These are phyloP conservation scores for Anseranas semipalmata DNA, from an alignment of 2,113 vertebrate species.

Conservation along the genomic window DNA sequence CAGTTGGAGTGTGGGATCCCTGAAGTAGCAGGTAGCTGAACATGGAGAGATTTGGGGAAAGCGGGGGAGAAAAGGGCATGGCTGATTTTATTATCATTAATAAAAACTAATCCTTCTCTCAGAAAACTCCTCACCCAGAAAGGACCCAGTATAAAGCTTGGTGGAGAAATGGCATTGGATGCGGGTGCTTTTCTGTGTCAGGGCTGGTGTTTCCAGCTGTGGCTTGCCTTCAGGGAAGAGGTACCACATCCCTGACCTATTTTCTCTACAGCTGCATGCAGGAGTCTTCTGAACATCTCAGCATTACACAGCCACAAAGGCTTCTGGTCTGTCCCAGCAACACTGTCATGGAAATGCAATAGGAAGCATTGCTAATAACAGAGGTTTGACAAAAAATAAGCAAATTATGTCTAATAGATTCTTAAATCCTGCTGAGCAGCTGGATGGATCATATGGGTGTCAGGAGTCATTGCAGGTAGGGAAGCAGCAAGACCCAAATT, in stretches of 20 bases:
- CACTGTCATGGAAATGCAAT: background rate
- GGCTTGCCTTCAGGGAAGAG: background rate
- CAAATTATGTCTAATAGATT: background rate
- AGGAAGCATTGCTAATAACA: background rate
- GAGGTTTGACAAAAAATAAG: background rate
- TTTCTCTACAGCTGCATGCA: background rate
- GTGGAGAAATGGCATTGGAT: background rate
- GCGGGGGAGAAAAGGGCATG: constrained; percentile 8
- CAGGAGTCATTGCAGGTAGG: background rate
- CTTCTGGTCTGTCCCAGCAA: background rate
- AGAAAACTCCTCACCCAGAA: background rate
- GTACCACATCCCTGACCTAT: background rate
- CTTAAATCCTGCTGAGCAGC: background rate
- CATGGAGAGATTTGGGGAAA: background rate
- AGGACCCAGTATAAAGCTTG: accelerated
- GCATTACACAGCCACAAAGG: accelerated
- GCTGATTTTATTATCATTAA: constrained; percentile 2
- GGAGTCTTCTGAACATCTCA: background rate
- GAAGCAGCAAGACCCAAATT: background rate
- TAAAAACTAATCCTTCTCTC: background rate
- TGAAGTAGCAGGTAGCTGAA: background rate
- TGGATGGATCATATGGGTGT: background rate
- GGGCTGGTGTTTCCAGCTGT: background rate
- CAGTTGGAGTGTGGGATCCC: background rate
- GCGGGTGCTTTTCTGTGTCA: background rate